Base-by-base conservation (phyloP, 2,113 vertebrate genomes). In the Microtus oregoni region DNA sequence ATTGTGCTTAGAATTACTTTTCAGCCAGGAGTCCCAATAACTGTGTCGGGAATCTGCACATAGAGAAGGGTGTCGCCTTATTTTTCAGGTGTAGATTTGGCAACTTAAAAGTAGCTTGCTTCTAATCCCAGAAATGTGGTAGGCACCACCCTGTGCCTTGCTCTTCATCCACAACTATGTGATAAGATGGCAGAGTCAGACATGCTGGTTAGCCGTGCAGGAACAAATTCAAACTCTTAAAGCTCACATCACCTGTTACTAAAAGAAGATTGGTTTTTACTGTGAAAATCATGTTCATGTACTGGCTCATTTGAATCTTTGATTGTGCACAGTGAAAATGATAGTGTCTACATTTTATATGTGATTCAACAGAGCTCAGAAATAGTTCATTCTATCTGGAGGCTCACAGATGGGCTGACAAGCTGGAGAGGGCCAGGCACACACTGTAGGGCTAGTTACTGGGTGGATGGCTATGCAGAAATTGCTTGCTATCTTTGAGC, bases 281-380 rank as follows among this genome's bases (percentile, higher is more conserved):
- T 47, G 89, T 95, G n/a, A 92, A 95, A 95, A 47, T 3, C 52
- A 14, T 30, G 17, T 19, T 47, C 12, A 76, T 9, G 24, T 52
- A 63, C 83, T 28, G 72, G 20, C 20, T 93, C 86, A 61, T 89
- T 94, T 90, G 47, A 88, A 81, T 73, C 77, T 92, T 91, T 68
- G 3, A 24, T 24, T 8, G 3, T 19, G 44, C 50, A 28, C 94
- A 22, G 63, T 44, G n/a, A 20, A 38, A 78, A 89, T 87, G 35
- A 58, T 58, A 63, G 50, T 24, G 67, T 32, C 5, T 89, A 32
- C 32, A 94, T 82, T 73, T 94, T 90, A 44, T 5, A 26, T 30
- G 32, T 78, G 38, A 86, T 77, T 82, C 35, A 50, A 32, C 87
- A 85, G 86, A 97, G 5, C 32, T 96, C 73, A 89, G 61, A 86